phyloP scores from a whole-genome alignment of 2,888 invertebrate genomes.

The Erannis defoliaria region DNA sequence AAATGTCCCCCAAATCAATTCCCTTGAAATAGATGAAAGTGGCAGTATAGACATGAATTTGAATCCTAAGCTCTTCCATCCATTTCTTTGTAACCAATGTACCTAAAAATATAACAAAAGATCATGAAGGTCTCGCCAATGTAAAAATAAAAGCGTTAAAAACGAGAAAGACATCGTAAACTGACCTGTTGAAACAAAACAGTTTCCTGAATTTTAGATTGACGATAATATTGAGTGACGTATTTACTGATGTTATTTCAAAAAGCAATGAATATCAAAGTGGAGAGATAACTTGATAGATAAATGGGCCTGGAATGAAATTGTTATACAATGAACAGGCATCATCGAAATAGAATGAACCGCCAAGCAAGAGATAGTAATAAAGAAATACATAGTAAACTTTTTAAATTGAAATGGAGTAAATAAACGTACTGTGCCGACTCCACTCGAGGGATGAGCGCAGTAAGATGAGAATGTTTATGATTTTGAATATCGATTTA shows the following conservation, averaged over 20 bases:
- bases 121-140: conserved; percentile 11
- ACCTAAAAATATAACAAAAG: conserved; percentile 29
- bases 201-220: conserved; percentile 13
- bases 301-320: neutral
- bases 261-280: conserved; percentile 12
- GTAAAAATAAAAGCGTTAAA: conserved; percentile 16
- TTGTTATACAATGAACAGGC: neutral
- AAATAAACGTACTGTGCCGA: no score
- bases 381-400: neutral
- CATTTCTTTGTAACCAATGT: conserved; percentile 18
- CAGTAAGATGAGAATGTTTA: no score
- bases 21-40: conserved; percentile 26
- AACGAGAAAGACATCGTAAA: conserved; percentile 16
- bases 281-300: conserved; percentile 16
- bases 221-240: conserved; percentile 21
- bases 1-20: conserved; percentile 26
- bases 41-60: conserved; percentile 18
- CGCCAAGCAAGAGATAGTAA: neutral
- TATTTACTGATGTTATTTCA: conserved; percentile 13
- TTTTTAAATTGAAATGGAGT: neutral
- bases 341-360: neutral
- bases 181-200: conserved; percentile 25
- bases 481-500: no score
- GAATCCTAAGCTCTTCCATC: conserved; percentile 23
- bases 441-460: no score